Evolutionary conservation across 2,113 vertebrate species (phyloP), one percentile per base, ranked within the genome.

Genomic region (Hippocampus guttulatus): DNA sequence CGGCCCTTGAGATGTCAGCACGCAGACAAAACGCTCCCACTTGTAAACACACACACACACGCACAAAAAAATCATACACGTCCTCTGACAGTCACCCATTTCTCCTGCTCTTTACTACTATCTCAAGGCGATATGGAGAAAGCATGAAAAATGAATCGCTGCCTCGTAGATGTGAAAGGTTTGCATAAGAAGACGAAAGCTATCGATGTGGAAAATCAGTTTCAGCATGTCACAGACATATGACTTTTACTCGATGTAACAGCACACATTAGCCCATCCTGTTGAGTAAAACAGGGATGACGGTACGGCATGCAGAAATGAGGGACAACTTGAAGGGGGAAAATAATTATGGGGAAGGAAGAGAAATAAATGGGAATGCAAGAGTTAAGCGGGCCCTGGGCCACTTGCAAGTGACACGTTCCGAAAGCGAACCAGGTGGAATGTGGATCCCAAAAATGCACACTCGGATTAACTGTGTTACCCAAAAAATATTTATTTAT

Each of bases 141-240:
- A 0, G 68, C 61, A 81, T 82, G 58, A 81, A 81, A 79, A 84
- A 87, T 83, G 77, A 85, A 78, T 70, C 73, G 69, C 71, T 79
- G 77, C 80, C 78, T 71, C 74, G 71, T 82, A 81, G 79, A 86
- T 84, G 77, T 71, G 51, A 71, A 79, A 70, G 33, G 77, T 72
- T 33, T 82, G 78, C 54, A 64, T 75, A 73, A 79, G 80, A 83
- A 83, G 75, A 77, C 75, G 65, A 52, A 76, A 85, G 77, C 81
- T 81, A 84, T 79, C 81, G 76, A 79, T 75, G 88, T 87, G 88
- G 87, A 92, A 92, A 91, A 92, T 90, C 88, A 87, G 86, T 91
- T 89, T 84, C n/a, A 3, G 80, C 77, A 51, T 76, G 78, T 88
- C 43, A 75, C 75, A 67, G 68, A 88, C 75, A 74, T 81, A 83